These are phyloP conservation scores for Monodelphis domestica DNA, from an alignment of 2,797 vertebrate species.

Conservation along the genomic window DNA sequence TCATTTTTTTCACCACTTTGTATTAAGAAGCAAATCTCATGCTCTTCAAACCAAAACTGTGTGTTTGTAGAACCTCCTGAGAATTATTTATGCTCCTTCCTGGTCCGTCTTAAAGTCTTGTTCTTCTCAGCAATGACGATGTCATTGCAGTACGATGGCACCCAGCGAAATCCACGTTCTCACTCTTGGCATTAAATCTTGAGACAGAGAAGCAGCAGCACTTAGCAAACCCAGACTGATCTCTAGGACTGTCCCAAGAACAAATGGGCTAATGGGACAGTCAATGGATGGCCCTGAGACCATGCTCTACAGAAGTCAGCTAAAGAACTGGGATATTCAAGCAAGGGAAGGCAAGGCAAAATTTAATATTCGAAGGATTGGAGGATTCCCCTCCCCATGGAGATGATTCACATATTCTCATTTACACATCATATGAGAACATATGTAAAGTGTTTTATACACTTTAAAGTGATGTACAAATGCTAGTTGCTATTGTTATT, in stretches of 20 bases:
- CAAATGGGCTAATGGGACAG: neutral
- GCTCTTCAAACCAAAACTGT: slow-evolving; percentile 54
- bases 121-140: slow-evolving; percentile 43
- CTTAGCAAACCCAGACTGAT: neutral
- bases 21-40: slow-evolving; percentile 42
- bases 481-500: neutral
- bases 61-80: slow-evolving; percentile 19
- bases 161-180: neutral
- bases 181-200: neutral
- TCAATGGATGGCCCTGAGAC: neutral
- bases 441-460: neutral
- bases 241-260: neutral
- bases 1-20: slow-evolving; percentile 50
- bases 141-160: neutral
- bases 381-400: neutral
- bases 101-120: neutral
- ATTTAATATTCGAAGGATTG: neutral
- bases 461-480: neutral
- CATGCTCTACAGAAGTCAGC: neutral
- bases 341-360: neutral
- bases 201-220: neutral
- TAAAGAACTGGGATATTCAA: neutral
- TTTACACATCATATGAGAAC: neutral
- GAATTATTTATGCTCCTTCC: slow-evolving; percentile 29
- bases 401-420: neutral